Percentiles rank a stretch among this genome's conserved stretches.
Evolutionary conservation across 2,888 invertebrate genomes (phyloP).

Genomic region (Sphecodes monilicornis): DNA sequence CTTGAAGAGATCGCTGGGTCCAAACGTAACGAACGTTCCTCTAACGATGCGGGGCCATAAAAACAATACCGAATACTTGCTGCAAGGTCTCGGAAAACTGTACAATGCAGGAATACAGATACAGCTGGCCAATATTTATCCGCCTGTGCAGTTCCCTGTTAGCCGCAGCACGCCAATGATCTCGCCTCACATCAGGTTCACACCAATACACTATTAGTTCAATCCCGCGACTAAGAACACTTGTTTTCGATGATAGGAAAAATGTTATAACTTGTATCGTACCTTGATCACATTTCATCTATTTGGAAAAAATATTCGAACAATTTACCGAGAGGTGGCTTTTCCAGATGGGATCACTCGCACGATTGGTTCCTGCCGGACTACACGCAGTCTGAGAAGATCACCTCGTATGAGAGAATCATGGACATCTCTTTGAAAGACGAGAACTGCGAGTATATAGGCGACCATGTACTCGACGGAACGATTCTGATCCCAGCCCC

Average conservation of each 20-base stretch:
- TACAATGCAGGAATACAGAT: conserved; percentile 92
- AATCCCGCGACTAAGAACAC: neutral
- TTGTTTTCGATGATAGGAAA: neutral
- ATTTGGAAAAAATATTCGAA: neutral
- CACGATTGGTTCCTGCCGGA: conserved; percentile 91
- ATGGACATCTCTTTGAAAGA: conserved; percentile 87
- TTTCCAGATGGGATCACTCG: conserved; percentile 93
- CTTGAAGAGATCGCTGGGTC: conserved; percentile 90
- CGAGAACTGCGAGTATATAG: conserved; percentile 90
- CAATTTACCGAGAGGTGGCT: neutral
- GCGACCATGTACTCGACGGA: conserved; percentile 94
- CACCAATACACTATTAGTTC: neutral
- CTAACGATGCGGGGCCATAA: conserved; percentile 90
- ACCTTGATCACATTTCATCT: neutral
- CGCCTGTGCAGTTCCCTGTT: conserved; percentile 92
- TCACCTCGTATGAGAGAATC: conserved; percentile 88
- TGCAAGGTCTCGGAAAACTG: conserved; percentile 89
- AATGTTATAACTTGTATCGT: neutral
- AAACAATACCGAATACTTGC: conserved; percentile 87
- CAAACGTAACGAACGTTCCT: conserved; percentile 90
- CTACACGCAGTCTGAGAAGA: conserved; percentile 89
- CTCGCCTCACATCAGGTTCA: conserved; percentile 89
- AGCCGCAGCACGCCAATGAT: conserved; percentile 94
- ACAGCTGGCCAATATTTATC: conserved; percentile 91
- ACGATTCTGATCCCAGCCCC: conserved; percentile 94